These are phyloP conservation scores for Apostichopus leukothele DNA, from an alignment of 53 echinoderm and acorn worm genomes.

Conservation along the genomic window DNA sequence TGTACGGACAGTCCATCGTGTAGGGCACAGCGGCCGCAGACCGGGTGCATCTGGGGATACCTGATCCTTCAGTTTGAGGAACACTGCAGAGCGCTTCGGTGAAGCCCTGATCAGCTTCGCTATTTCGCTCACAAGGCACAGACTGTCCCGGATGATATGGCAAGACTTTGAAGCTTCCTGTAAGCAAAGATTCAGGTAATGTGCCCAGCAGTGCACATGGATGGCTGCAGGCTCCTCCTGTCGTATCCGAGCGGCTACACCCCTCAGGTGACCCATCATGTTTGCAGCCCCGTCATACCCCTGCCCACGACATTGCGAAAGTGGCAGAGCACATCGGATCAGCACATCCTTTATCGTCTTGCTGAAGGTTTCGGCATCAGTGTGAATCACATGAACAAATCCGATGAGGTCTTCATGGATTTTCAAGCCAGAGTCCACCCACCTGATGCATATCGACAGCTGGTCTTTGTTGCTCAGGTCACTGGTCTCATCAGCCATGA, in stretches of 20 bases:
- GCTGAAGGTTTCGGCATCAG: constrained; percentile 31
- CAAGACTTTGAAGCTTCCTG: constrained; percentile 26
- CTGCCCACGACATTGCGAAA: constrained; percentile 46
- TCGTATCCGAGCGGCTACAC: constrained; percentile 28
- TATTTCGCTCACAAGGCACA: constrained; percentile 21
- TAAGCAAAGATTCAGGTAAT: constrained; percentile 40
- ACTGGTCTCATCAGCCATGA: constrained; percentile 41
- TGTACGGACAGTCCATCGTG: constrained; percentile 35
- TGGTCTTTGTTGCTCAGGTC: constrained; percentile 39
- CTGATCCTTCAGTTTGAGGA: constrained; percentile 2
- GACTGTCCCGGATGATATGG: constrained; percentile 18
- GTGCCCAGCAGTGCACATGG: constrained; percentile 50
- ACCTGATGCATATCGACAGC: constrained; percentile 37
- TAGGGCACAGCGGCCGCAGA: constrained; percentile 30
- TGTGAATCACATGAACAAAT: constrained; percentile 33
- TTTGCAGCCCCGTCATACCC: constrained; percentile 47
- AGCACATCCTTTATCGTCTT: constrained; percentile 42
- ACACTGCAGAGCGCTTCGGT: constrained; percentile 21
- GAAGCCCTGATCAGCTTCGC: constrained; percentile 40
- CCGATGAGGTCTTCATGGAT: constrained; percentile 49
- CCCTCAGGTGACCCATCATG: constrained; percentile 27
- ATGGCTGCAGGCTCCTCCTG: constrained; percentile 27
- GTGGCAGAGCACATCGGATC: constrained; percentile 32
- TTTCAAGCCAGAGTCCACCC: constrained; percentile 40
- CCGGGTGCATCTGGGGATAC: constrained; percentile 19